Evolutionary conservation across 1,140 invertebrate genomes (phyloP).

Genomic region (Leptopilina boulardi): DNA sequence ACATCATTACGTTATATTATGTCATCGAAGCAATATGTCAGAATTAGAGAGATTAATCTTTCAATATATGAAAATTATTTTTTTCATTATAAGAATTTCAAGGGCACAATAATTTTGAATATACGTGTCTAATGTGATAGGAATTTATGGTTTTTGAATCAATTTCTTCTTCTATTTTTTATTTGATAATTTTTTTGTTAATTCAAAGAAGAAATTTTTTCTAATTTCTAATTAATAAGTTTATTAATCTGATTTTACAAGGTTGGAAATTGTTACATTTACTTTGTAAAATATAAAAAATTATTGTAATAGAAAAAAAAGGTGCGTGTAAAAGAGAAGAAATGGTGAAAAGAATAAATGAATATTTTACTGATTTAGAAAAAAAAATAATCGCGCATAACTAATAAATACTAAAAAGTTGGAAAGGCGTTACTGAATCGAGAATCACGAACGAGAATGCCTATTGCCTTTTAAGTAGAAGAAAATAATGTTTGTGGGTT

Average conservation of each 20-base stretch:
- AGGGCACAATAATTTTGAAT: not conserved
- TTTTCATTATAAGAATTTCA: conserved; percentile 9
- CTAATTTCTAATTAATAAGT: too few species aligned
- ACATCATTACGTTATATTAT: conserved; percentile 15
- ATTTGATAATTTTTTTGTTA: not conserved
- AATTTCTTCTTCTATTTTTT: not conserved
- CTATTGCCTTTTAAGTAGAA: not conserved
- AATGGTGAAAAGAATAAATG: not conserved
- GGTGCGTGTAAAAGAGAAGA: not conserved
- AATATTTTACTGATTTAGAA: not conserved
- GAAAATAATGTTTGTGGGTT: conserved; percentile 39
- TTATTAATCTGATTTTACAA: too few species aligned
- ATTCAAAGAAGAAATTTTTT: too few species aligned
- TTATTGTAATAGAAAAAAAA: too few species aligned
- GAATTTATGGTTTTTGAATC: not conserved
- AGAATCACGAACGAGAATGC: conserved; percentile 4
- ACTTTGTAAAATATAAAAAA: too few species aligned
- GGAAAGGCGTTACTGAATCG: conserved; percentile 22
- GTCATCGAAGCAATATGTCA: not conserved
- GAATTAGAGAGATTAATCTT: conserved; percentile 23
- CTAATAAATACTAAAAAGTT: conserved; percentile 19
- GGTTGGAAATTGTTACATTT: too few species aligned
- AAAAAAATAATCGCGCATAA: conserved; percentile 15
- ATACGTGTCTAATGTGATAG: not conserved
- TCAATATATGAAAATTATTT: not conserved